A percentile compares a stretch with the other conserved stretches of the same genome.
These are phyloP conservation scores for Lasioglossum lativentre DNA, from an alignment of 2,888 invertebrate genomes.

Conservation along the genomic window DNA sequence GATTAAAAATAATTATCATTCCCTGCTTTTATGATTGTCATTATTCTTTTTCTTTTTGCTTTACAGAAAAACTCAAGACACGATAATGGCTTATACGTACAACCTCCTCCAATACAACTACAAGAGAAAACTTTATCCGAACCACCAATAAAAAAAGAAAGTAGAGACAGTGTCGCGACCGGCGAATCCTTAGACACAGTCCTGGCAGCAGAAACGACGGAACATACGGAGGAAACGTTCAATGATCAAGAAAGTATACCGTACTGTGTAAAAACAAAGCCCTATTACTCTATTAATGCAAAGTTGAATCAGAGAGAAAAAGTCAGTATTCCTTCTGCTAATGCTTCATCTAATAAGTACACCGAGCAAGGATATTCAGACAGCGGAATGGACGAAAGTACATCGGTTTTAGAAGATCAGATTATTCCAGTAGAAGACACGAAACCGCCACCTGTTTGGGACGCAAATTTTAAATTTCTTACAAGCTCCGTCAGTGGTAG, in stretches of 20 bases:
- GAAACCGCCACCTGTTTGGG: slow-evolving; percentile 77
- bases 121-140: slow-evolving; percentile 70
- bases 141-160: slow-evolving; percentile 71
- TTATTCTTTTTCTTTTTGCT: slow-evolving; percentile 45
- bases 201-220: slow-evolving; percentile 57
- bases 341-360: slow-evolving; percentile 66
- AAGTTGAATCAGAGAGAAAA: slow-evolving; percentile 81
- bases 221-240: slow-evolving; percentile 77
- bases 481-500: slow-evolving; percentile 70
- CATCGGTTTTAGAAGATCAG: slow-evolving; percentile 68
- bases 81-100: slow-evolving; percentile 77
- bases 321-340: slow-evolving; percentile 66
- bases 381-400: slow-evolving; percentile 65
- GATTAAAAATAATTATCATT: neutral
- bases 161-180: slow-evolving; percentile 64
- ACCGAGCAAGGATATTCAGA: slow-evolving; percentile 66
- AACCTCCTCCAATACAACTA: slow-evolving; percentile 62
- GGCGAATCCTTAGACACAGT: slow-evolving; percentile 67
- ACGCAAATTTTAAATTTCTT: slow-evolving; percentile 79
- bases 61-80: slow-evolving; percentile 81
- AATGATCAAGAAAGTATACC: slow-evolving; percentile 78
- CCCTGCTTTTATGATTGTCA: neutral
- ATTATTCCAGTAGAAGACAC: slow-evolving; percentile 76
- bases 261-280: slow-evolving; percentile 83
- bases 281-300: slow-evolving; percentile 83